These are phyloP conservation scores for Tympanuchus pallidicinctus DNA, from an alignment of 2,113 vertebrate genomes.

Conservation along the genomic window DNA sequence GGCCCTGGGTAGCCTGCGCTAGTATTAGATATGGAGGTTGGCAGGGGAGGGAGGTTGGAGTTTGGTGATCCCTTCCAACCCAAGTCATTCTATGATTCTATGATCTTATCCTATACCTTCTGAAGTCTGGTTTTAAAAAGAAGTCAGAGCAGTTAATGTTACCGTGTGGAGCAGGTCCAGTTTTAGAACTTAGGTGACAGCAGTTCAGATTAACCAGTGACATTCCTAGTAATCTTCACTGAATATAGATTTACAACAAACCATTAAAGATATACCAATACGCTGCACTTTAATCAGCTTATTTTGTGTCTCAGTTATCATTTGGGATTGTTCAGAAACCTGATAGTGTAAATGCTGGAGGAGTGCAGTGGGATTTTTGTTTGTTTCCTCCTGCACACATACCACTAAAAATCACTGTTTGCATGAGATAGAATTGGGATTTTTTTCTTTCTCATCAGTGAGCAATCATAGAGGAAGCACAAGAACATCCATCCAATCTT, in stretches of 20 bases:
- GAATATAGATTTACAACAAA: neutral
- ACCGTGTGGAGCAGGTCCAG: neutral
- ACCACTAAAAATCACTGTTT: neutral
- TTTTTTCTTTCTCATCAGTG: neutral
- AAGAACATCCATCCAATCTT: neutral
- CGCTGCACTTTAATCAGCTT: no score
- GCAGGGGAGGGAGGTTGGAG: no score
- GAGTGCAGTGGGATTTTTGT: neutral
- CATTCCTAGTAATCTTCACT: neutral
- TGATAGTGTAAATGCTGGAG: slow-evolving; percentile 12
- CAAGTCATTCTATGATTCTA: no score
- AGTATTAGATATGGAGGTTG: no score
- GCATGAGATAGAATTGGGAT: accelerated
- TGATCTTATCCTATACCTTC: neutral
- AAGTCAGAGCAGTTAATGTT: neutral
- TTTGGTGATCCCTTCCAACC: no score
- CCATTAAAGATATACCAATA: neutral
- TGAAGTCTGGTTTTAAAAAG: neutral
- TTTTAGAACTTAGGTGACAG: neutral
- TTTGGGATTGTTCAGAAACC: neutral
- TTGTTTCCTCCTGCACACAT: slow-evolving; percentile 2
- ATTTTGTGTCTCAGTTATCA: accelerated
- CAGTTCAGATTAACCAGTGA: neutral
- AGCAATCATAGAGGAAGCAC: neutral
- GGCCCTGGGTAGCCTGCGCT: no score